Percentiles rank a stretch among this genome's conserved stretches.
These are phyloP conservation scores for Oncopeltus fasciatus DNA, from an alignment of 1,140 invertebrate species.

Conservation along the genomic window DNA sequence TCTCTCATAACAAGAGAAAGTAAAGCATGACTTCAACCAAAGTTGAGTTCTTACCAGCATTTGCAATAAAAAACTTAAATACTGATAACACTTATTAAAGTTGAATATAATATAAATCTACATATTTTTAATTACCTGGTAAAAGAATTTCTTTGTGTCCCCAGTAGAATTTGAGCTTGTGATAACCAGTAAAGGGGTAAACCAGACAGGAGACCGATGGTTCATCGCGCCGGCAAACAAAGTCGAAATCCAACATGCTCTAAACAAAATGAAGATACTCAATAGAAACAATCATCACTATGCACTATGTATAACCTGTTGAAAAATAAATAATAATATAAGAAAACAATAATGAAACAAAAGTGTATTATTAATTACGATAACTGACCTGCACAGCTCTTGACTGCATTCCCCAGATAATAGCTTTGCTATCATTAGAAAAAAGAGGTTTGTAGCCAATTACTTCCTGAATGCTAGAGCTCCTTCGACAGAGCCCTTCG, in stretches of 20 bases:
- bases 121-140: conserved; percentile 36
- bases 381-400: conserved; percentile 78
- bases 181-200: conserved; percentile 97
- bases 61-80: no score
- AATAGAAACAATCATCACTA: no score
- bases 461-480: neutral
- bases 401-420: conserved; percentile 99
- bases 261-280: conserved; percentile 26
- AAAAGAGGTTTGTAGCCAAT: conserved; percentile 44
- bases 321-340: no score
- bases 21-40: no score
- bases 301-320: no score
- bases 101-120: no score
- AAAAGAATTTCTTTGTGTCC: conserved; percentile 96
- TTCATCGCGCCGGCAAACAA: conserved; percentile 80
- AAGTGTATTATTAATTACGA: no score
- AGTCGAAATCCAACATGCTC: conserved; percentile 97
- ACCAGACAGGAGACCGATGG: conserved; percentile 89
- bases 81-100: no score
- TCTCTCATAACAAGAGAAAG: no score
- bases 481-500: neutral
- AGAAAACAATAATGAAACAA: no score
- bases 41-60: no score
- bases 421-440: conserved; percentile 72
- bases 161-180: conserved; percentile 99